phyloP scores from a whole-genome alignment of 1,140 invertebrate genomes.

The Asbolus verrucosus region DNA sequence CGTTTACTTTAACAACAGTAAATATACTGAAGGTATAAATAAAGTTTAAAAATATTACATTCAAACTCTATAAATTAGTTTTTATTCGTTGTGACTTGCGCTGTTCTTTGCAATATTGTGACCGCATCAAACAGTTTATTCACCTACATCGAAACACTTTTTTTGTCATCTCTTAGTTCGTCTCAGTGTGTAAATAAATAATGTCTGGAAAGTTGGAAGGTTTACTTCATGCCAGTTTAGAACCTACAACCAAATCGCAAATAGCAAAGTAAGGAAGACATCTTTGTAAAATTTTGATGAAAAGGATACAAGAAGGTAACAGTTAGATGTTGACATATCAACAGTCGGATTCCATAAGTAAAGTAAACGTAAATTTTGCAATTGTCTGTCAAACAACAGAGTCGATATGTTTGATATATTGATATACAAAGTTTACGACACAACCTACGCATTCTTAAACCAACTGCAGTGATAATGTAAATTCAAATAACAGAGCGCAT shows the following conservation, averaged over 20 bases:
- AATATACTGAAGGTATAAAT: no score
- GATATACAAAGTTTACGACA: no score
- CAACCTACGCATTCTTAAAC: no score
- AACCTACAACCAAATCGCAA: not conserved
- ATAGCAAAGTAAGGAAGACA: not conserved
- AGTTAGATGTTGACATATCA: no score
- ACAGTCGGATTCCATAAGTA: no score
- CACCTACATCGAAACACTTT: conserved; percentile 1
- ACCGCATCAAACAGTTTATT: conserved; percentile 2
- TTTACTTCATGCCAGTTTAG: not conserved
- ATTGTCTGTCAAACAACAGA: no score
- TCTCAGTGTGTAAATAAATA: conserved; percentile 25
- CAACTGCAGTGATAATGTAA: no score
- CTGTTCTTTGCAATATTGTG: conserved; percentile 19
- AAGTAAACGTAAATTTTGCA: no score
- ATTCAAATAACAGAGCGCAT: no score
- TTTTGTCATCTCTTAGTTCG: conserved; percentile 10
- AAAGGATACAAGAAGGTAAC: no score
- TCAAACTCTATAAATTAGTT: not conserved
- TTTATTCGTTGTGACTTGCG: not conserved
- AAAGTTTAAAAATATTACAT: not conserved
- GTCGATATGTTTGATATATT: no score
- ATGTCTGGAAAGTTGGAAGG: conserved; percentile 27
- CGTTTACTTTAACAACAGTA: no score
- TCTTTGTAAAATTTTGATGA: conserved; percentile 23